Evolutionary conservation across 2,888 invertebrate genomes (phyloP), one percentile per base, ranked within the genome.

Genomic region (Thereva unica): DNA sequence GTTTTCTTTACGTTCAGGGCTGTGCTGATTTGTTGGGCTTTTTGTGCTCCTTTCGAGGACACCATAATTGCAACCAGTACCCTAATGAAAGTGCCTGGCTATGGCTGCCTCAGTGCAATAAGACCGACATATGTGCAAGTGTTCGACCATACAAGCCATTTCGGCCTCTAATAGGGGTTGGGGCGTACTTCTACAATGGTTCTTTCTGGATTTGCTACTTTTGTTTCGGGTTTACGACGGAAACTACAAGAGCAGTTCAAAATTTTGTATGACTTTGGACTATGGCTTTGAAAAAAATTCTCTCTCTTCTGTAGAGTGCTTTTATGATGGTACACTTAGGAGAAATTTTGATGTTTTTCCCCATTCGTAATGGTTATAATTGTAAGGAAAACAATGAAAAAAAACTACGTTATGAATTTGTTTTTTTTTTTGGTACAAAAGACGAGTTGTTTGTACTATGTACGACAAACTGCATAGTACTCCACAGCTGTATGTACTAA

Each of bases 31-130:
- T 64, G 40, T 34, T 61, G 49, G 35, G 37, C 12, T 42, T 67
- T 56, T 38, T 45, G 42, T 61, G 41, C 42, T 54, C 63, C 23
- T 63, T 66, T 52, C 50, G 66, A 61, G 66, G 56, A 68, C 56
- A 63, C 63, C 47, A 56, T 66, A 68, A 68, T 66, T 61, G 63
- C 53, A 63, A 68, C 50, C 63, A 66, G 63, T 42, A 55, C 66
- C 44, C 52, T 53, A 64, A 63, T 53, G 37, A 53, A 52, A 64
- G 52, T 59, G 23, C 50, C n/a, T 23, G 8, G 47, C 12, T 41
- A n/a, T 8, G 35, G 37, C 12, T n/a, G 10, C 47, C 8, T 53
- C 37, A 6, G 35, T 53, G 38, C 53, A 53, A 53, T 23, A 23
- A 23, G 10, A 42, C 55, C 12, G 42, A 42, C 10, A 54, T 44